Evolutionary conservation across 2,888 invertebrate species (phyloP).

Genomic region (Drosophila recens): DNA sequence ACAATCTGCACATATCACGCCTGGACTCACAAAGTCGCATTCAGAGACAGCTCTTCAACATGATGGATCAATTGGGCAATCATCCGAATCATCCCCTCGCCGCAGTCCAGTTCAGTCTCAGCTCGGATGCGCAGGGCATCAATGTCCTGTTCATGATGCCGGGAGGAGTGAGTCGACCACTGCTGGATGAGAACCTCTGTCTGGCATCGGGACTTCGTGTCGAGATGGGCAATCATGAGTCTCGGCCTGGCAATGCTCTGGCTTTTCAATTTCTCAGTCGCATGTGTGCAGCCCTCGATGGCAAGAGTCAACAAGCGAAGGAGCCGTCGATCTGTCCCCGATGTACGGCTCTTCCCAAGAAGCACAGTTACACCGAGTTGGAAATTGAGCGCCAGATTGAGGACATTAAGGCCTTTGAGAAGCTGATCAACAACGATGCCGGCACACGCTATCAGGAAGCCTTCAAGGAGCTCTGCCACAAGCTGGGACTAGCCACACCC

Average conservation of each 20-base stretch:
- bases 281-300: conserved; percentile 37
- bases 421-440: conserved; percentile 29
- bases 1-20: conserved; percentile 5
- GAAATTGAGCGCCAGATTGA: conserved; percentile 71
- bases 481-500: conserved; percentile 48
- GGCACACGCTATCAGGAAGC: conserved; percentile 52
- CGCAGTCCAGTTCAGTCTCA: conserved; percentile 42
- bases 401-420: conserved; percentile 53
- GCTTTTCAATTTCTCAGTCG: conserved; percentile 40
- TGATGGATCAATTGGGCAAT: conserved; percentile 55
- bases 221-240: conserved; percentile 6
- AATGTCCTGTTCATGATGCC: conserved; percentile 49
- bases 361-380: conserved; percentile 51
- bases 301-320: conserved; percentile 27
- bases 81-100: conserved; percentile 37
- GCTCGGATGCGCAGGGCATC: conserved; percentile 51
- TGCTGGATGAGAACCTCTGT: conserved; percentile 29
- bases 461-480: conserved; percentile 63
- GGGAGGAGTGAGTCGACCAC: neutral
- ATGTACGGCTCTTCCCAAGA: conserved; percentile 31
- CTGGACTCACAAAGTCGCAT: conserved; percentile 9
- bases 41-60: conserved; percentile 54
- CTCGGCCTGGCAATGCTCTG: conserved; percentile 3
- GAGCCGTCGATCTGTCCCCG: conserved; percentile 37
- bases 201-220: conserved; percentile 29